Conservation (phyloP, 2,113 vertebrate species). For the Sitta europaea region DNA sequence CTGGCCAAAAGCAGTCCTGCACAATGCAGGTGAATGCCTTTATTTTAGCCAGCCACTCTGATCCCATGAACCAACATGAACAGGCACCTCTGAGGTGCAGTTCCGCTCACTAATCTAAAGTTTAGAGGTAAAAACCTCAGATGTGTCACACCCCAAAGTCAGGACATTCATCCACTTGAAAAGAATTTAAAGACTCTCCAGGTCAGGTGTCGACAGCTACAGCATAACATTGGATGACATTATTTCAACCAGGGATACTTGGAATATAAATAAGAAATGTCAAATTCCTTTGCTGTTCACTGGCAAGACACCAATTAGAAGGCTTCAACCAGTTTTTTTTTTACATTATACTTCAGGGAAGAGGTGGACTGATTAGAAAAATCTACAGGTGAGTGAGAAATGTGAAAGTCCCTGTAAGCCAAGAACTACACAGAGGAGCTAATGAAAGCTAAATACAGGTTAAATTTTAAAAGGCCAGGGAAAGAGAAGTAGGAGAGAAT, state of each 20-base stretch:
- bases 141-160: neutral
- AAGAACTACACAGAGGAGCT: neutral
- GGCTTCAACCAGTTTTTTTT: neutral
- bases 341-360: neutral
- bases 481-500: neutral
- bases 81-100: neutral
- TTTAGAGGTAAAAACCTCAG: neutral
- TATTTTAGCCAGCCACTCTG: neutral
- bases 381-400: neutral
- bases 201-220: neutral
- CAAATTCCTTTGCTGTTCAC: neutral
- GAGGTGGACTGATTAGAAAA: neutral
- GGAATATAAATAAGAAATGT: neutral
- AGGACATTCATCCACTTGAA: neutral
- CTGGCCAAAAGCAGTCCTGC: neutral
- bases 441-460: neutral
- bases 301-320: neutral
- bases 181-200: neutral
- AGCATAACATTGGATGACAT: neutral
- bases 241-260: neutral
- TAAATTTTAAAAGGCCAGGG: neutral
- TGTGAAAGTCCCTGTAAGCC: neutral
- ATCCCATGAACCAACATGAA: neutral
- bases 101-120: neutral
- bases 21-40: neutral